Evolutionary conservation across 2,888 invertebrate species (phyloP).

Genomic region (Lingula anatina): DNA sequence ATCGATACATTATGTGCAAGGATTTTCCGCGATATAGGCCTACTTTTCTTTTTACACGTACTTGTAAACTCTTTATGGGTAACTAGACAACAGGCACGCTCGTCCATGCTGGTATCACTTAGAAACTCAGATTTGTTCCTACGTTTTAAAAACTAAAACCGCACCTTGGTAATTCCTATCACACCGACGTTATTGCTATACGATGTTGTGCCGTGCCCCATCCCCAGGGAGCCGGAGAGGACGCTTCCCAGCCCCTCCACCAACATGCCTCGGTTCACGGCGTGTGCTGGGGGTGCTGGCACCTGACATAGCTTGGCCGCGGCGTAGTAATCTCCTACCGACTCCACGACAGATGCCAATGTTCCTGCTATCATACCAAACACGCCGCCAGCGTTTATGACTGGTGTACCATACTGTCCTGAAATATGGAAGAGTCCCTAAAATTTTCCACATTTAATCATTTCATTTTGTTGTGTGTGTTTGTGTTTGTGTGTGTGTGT

Average conservation of each 20-base stretch:
- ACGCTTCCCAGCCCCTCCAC: conserved; percentile 29
- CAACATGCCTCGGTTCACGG: conserved; percentile 31
- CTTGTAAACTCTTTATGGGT: neutral
- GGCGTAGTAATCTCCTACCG: conserved; percentile 32
- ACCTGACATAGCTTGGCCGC: conserved; percentile 18
- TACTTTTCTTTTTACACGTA: neutral
- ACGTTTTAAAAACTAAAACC: neutral
- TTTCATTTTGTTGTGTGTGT: too few relatives aligned
- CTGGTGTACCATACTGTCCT: conserved; percentile 35
- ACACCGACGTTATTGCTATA: conserved; percentile 15
- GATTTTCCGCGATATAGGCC: too few relatives aligned
- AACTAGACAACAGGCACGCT: neutral
- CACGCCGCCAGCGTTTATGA: conserved; percentile 20
- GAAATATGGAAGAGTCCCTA: conserved; percentile 4
- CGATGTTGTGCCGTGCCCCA: conserved; percentile 32
- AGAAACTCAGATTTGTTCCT: too few relatives aligned
- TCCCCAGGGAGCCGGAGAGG: conserved; percentile 26
- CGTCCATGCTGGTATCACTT: neutral
- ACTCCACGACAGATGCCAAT: conserved; percentile 26
- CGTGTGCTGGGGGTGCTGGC: conserved; percentile 24
- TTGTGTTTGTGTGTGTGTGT: too few relatives aligned
- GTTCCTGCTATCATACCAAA: conserved; percentile 26
- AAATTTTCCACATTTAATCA: too few relatives aligned
- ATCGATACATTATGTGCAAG: too few relatives aligned
- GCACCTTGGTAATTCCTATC: conserved; percentile 5